Conservation (phyloP, 1,140 invertebrate species). For the Polyergus mexicanus region DNA sequence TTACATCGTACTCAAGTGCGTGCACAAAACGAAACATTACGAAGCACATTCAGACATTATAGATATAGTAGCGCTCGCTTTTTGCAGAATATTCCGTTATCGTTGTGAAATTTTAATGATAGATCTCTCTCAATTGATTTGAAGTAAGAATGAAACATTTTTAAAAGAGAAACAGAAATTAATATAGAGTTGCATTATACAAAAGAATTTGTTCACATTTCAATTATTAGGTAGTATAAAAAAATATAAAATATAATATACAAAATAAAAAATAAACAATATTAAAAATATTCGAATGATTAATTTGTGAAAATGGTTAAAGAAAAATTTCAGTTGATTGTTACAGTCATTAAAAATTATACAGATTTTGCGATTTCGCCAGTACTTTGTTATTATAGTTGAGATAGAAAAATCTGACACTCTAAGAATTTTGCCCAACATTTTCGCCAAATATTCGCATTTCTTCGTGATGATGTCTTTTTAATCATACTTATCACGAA, state of each 20-base stretch:
- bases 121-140: not conserved
- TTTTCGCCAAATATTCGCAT: slow-evolving; percentile 11
- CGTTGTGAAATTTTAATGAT: not conserved
- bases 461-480: slow-evolving; percentile 1
- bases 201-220: not conserved
- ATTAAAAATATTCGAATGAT: too few relatives aligned
- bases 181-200: not conserved
- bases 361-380: not conserved
- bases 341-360: not conserved
- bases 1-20: not conserved
- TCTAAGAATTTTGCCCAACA: not conserved
- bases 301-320: not conserved
- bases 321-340: not conserved
- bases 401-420: slow-evolving; percentile 1
- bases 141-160: not conserved
- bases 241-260: too few relatives aligned
- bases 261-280: too few relatives aligned
- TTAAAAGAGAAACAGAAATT: not conserved
- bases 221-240: too few relatives aligned
- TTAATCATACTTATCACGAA: slow-evolving; percentile 46
- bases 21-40: not conserved
- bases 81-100: too few relatives aligned
- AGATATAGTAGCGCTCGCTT: too few relatives aligned
- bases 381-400: slow-evolving; percentile 14
- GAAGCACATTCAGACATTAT: not conserved